Percentiles rank a stretch among this genome's conserved stretches.
These are phyloP conservation scores for Brassicogethes aeneus DNA, from an alignment of 2,888 invertebrate genomes.

Conservation along the genomic window DNA sequence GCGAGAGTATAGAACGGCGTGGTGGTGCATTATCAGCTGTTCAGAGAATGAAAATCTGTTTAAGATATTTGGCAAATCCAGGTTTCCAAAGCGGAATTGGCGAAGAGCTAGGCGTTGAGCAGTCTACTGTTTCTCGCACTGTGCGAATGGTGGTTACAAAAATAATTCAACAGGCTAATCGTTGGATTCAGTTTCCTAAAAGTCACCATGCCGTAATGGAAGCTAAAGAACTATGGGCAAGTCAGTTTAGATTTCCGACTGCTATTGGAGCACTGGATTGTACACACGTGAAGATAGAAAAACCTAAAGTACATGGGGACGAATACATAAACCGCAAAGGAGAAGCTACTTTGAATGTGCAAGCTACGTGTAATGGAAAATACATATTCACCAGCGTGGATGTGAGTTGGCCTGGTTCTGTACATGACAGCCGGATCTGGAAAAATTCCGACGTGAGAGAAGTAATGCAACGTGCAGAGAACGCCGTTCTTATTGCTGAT, in stretches of 20 bases:
- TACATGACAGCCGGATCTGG: conserved; percentile 15
- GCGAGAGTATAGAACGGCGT: conserved; percentile 2
- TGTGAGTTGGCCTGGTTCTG: conserved; percentile 14
- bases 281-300: conserved; percentile 14
- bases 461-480: conserved; percentile 8
- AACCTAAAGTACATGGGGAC: conserved; percentile 11
- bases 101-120: no score
- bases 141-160: no score
- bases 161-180: no score
- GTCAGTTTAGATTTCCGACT: conserved; percentile 6
- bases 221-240: no score
- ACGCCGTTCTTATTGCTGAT: conserved; percentile 14
- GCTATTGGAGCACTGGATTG: conserved; percentile 13
- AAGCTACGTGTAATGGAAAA: conserved; percentile 14
- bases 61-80: no score
- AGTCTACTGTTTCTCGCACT: no score
- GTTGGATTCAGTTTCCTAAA: no score
- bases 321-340: conserved; percentile 18
- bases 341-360: conserved; percentile 13
- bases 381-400: conserved; percentile 15
- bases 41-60: conserved; percentile 6
- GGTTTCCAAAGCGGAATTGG: no score
- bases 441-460: conserved; percentile 10
- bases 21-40: conserved; percentile 5
- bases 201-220: no score